phyloP scores from a whole-genome alignment of 2,113 vertebrate genomes.

The Dissostichus mawsoni region DNA sequence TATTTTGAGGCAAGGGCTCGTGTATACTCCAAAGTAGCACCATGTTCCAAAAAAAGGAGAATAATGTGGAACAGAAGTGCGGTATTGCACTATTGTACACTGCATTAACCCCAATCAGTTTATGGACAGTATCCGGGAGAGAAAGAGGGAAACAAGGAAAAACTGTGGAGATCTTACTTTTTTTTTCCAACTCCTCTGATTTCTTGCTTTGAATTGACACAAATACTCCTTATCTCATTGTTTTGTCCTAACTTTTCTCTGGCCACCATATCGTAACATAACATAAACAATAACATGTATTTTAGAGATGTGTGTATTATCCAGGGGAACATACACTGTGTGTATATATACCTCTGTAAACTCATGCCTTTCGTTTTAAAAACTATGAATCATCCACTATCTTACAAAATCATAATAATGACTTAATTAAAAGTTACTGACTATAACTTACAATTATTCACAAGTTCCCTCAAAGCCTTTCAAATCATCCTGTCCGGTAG shows the following conservation, averaged over 20 bases:
- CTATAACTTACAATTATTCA: no score
- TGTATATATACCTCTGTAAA: background rate
- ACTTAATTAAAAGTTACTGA: background rate
- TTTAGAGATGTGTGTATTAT: background rate
- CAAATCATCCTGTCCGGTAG: conserved; percentile 30
- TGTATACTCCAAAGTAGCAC: conserved; percentile 61
- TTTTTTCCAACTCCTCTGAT: background rate
- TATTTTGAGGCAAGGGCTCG: conserved; percentile 67
- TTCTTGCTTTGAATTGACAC: conserved; percentile 19
- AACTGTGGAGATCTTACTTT: conserved; percentile 12
- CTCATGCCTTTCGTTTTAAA: background rate
- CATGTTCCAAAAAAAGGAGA: conserved; percentile 51
- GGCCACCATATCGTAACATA: conserved; percentile 37
- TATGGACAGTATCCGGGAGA: conserved; percentile 49
- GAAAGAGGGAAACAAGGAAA: conserved; percentile 8
- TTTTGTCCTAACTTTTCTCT: background rate
- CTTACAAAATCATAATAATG: background rate
- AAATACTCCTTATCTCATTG: background rate
- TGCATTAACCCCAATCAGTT: conserved; percentile 81
- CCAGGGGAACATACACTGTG: no score
- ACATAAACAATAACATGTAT: conserved; percentile 47
- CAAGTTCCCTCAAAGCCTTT: conserved; percentile 23
- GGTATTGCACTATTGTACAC: conserved; percentile 66
- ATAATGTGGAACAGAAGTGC: conserved; percentile 80
- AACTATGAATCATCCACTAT: background rate